A percentile compares a stretch with the other conserved stretches of the same genome.
These are phyloP conservation scores for Brevimyrus niger DNA, from an alignment of 2,113 vertebrate genomes.

Conservation along the genomic window DNA sequence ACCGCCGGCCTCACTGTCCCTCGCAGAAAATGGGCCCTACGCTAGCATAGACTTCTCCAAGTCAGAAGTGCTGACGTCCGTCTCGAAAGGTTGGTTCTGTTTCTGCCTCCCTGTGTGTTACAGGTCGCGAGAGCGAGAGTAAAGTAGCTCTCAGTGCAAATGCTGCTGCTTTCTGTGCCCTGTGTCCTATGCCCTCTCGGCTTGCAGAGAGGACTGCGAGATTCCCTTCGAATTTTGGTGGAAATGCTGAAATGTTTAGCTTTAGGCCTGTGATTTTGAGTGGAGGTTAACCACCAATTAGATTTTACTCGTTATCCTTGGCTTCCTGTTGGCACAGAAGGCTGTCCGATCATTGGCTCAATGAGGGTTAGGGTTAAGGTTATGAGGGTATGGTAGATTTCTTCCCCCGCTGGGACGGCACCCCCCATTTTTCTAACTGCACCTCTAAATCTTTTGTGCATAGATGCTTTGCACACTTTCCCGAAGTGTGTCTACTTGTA, in stretches of 20 bases:
- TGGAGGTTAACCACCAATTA: background rate
- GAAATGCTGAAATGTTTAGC: background rate
- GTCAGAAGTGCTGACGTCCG: conserved; percentile 60
- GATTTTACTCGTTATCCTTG: background rate
- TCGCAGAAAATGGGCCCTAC: conserved; percentile 57
- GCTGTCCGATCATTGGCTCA: background rate
- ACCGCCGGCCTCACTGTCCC: conserved; percentile 41
- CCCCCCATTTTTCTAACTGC: background rate
- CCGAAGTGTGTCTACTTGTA: background rate
- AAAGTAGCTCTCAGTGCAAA: background rate
- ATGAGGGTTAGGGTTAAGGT: too few species aligned
- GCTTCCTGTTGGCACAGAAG: background rate
- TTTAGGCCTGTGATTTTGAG: background rate
- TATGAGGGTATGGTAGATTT: background rate
- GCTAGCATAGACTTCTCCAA: conserved; percentile 74
- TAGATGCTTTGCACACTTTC: too few species aligned
- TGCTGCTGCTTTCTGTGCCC: background rate
- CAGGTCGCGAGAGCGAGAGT: conserved; percentile 21
- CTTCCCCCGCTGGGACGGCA: background rate
- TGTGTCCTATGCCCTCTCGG: background rate
- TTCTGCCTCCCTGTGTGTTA: conserved; percentile 40
- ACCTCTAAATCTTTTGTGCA: background rate
- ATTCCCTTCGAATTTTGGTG: background rate
- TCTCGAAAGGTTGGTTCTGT: conserved; percentile 70
- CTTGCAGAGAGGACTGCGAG: background rate